Base-by-base conservation (phyloP, 2,797 vertebrate genomes). In the Hippopotamyrus pictus region DNA sequence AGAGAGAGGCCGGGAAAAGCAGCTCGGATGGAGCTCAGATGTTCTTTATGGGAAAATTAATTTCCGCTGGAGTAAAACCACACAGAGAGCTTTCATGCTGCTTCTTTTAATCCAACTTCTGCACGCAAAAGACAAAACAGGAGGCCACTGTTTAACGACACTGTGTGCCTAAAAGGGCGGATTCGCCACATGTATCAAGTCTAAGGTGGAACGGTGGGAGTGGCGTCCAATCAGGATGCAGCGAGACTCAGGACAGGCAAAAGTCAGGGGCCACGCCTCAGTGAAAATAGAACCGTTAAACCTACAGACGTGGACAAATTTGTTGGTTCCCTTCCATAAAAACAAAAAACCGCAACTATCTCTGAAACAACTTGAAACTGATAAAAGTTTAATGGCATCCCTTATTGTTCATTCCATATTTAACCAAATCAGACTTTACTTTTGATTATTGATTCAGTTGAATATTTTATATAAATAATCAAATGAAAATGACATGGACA, bases 51-150 rank as follows among this genome's bases (percentile, higher is more conserved):
- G 48, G n/a, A 53, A 86, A 86, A 86, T 86, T 86, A 86, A 86
- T 86, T 86, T 86, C 84, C 50, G 44, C 12, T 54, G 84, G 50
- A 86, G 50, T 50, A 25, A 86, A 86, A 86, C 25, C 25, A 86
- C 48, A 50, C 14, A 53, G 50, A 29, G 50, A 53, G 50, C 12
- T 33, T 86, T 86, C 25, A 6, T 17, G 50, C 50, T 29, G 84
- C 25, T 86, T 86, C 33, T 53, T 51, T 12, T 11, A 17, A 51
- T 33, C 25, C 25, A 86, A 29, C n/a, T 17, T 51, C 84, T 53
- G 44, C 48, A 4, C 22, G 44, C 82, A 48, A 84, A 84, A 50
- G 19, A 19, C 8, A 2, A 54, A 86, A 37, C 50, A 73, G 84
- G 46, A 54, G 46, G 41, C 37, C 19, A 4, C 22, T 0, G 7